Evolutionary conservation across 1,140 invertebrate species (phyloP).

Genomic region (Hesperophylax magnus): DNA sequence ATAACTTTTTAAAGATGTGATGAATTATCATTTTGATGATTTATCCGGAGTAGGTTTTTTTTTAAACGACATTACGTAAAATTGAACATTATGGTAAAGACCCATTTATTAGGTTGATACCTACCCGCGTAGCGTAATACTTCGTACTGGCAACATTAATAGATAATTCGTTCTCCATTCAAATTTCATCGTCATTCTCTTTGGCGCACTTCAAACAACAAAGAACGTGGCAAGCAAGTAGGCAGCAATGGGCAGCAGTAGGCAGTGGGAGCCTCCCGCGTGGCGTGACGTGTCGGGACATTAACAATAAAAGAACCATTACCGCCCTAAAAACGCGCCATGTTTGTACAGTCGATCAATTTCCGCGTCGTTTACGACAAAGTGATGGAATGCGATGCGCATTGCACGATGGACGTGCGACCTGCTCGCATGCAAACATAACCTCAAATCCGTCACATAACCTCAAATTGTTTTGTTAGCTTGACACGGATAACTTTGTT

Average conservation of each 20-base stretch:
- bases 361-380: slow-evolving; percentile 38
- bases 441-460: background rate
- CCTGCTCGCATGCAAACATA: slow-evolving; percentile 6
- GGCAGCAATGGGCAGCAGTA: too few relatives aligned
- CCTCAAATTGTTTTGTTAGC: too few relatives aligned
- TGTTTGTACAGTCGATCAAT: slow-evolving; percentile 44
- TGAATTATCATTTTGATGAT: too few relatives aligned
- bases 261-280: background rate
- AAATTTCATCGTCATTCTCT: slow-evolving; percentile 19
- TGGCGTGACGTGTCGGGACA: slow-evolving; percentile 7
- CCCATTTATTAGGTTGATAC: too few relatives aligned
- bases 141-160: slow-evolving; percentile 20
- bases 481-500: too few relatives aligned
- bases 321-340: slow-evolving; percentile 4
- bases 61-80: background rate
- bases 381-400: slow-evolving; percentile 15
- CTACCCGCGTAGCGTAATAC: background rate
- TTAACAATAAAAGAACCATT: slow-evolving; percentile 46
- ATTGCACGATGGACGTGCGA: background rate
- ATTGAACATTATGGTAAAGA: background rate
- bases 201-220: slow-evolving; percentile 18
- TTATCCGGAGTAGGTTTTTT: too few relatives aligned
- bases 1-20: too few relatives aligned
- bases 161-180: slow-evolving; percentile 7
- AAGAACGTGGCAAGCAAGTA: too few relatives aligned